Evolutionary conservation across 2,113 vertebrate species (phyloP), one percentile per base, ranked within the genome.

Genomic region (Pachyramphus minor): DNA sequence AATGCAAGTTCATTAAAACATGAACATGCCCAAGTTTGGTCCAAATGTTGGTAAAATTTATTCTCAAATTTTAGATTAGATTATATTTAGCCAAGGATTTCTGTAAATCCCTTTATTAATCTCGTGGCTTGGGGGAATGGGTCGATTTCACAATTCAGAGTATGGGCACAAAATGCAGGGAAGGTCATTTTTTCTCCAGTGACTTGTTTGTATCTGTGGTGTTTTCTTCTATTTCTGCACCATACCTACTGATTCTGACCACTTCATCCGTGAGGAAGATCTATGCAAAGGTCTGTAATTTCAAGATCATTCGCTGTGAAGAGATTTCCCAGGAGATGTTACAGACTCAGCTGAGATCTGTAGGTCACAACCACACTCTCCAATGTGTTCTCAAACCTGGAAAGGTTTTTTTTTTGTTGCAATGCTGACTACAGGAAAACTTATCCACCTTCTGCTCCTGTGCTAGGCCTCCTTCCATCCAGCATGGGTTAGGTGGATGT

Each of bases 211-310:
- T 17, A 15, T 19, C 22, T 64, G 9, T 8, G 44, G 3, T 17
- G 2, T 24, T 83, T 78, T 52, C n/a, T 31, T 2, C 14, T 30
- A 27, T 35, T 33, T 23, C 37, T 30, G 39, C 21, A 50, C 5
- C 17, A 47, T 52, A 89, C 35, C 24, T 27, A 2, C 17, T 37
- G 23, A 64, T 37, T 74, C 84, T 59, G 45, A 55, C 7, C 0
- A 0, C 10, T 71, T 53, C 3, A 15, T 33, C 23, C 17, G 1
- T 1, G 6, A n/a, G 14, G 22, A 68, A 59, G 27, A 11, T 21
- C 14, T 13, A 33, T 50, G 31, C 9, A 20, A 44, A 18, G 3
- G 6, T 22, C 69, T 68, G 2, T 37, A 27, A 5, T 22, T 55
- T 27, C 27, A 71, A 62, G 42, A 19, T 11, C 9, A 5, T 77